Percentiles rank a stretch among this genome's conserved stretches.
These are phyloP conservation scores for Drosophila kambysellisi DNA, from an alignment of 2,888 invertebrate species.

Conservation along the genomic window DNA sequence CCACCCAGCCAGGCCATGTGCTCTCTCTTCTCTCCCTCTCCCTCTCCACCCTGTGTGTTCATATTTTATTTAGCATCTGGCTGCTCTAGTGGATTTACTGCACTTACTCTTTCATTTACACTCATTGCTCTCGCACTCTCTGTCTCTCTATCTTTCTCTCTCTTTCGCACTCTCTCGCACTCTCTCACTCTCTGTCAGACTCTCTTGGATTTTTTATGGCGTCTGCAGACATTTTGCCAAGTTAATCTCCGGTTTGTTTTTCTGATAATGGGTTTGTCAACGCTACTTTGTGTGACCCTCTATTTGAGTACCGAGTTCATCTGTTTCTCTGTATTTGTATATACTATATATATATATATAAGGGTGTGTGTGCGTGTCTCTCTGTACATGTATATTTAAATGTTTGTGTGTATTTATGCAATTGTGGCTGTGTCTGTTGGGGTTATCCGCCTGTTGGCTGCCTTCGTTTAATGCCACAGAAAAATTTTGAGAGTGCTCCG, in stretches of 20 bases:
- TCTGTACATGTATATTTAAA: slow-evolving; percentile 31
- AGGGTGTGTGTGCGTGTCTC: slow-evolving; percentile 18
- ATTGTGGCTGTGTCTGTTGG: slow-evolving; percentile 30
- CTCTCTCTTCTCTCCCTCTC: slow-evolving; percentile 9
- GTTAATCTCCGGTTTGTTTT: slow-evolving; percentile 81
- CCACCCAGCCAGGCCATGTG: slow-evolving; percentile 52
- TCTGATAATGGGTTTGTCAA: slow-evolving; percentile 81
- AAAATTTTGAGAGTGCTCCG: neutral
- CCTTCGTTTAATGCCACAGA: slow-evolving; percentile 15
- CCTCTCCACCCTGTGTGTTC: slow-evolving; percentile 38
- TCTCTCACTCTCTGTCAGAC: slow-evolving; percentile 7
- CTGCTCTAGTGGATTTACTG: slow-evolving; percentile 48
- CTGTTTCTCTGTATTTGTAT: slow-evolving; percentile 29
- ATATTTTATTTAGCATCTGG: slow-evolving; percentile 78
- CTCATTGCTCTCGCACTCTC: slow-evolving; percentile 7
- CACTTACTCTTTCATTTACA: slow-evolving; percentile 48
- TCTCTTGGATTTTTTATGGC: slow-evolving; percentile 59
- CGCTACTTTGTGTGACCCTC: slow-evolving; percentile 70
- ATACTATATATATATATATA: slow-evolving; percentile 1
- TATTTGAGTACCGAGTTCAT: slow-evolving; percentile 56
- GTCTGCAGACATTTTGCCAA: slow-evolving; percentile 80
- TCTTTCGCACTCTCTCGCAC: slow-evolving; percentile 1
- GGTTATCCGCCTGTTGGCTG: slow-evolving; percentile 27
- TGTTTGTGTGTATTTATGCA: slow-evolving; percentile 46
- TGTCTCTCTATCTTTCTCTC: slow-evolving; percentile 10